Conservation (phyloP, 2,113 vertebrate genomes). For the Steatornis caripensis region DNA sequence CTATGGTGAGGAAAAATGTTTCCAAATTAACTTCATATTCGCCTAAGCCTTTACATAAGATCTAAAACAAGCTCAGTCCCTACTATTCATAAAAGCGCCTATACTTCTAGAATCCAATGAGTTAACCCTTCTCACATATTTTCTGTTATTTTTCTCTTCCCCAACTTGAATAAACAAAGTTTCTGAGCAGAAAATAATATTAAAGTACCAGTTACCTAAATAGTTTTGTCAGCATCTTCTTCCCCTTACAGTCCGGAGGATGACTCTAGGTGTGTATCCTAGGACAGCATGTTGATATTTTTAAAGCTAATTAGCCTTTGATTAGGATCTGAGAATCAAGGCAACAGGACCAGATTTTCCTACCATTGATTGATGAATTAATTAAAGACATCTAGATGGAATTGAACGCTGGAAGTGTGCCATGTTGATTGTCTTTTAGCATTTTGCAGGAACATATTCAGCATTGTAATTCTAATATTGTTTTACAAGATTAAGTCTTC, state of each 20-base stretch:
- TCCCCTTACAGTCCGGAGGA: background rate
- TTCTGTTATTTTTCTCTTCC: background rate
- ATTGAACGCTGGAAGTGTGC: constrained; percentile 47
- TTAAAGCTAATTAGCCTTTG: constrained; percentile 67
- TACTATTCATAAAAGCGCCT: background rate
- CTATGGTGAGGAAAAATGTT: background rate
- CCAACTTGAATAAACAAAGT: background rate
- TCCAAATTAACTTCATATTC: background rate
- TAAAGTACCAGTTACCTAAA: background rate
- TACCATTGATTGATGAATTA: constrained; percentile 71
- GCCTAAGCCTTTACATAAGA: background rate
- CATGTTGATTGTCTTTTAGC: constrained; percentile 39
- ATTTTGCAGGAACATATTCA: constrained; percentile 17
- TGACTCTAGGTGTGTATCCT: constrained; percentile 47
- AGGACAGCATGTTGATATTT: constrained; percentile 56
- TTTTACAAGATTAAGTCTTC: background rate
- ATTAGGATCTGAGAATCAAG: constrained; percentile 68
- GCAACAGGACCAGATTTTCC: constrained; percentile 39
- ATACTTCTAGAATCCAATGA: background rate
- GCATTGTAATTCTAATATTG: background rate
- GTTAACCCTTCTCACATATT: background rate
- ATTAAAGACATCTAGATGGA: constrained; percentile 51
- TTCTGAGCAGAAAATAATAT: background rate
- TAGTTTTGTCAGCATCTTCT: background rate
- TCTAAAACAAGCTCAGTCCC: background rate